phyloP scores from a whole-genome alignment of 2,113 vertebrate species.

The Eira barbara region DNA sequence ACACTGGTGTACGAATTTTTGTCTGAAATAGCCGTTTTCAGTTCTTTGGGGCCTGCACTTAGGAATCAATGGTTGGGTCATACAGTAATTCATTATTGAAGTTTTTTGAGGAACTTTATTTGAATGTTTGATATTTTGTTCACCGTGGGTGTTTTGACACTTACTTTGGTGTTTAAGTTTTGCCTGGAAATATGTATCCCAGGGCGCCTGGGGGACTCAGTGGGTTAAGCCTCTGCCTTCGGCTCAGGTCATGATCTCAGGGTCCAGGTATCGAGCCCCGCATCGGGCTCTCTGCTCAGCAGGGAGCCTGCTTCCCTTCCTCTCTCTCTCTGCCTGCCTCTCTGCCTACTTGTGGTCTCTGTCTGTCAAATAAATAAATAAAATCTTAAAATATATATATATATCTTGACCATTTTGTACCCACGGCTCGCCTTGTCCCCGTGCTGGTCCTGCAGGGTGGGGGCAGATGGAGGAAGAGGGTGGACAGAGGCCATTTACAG shows the following conservation, averaged over 20 bases:
- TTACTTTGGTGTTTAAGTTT: not conserved
- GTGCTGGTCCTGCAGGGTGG: not conserved
- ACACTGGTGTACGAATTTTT: rapidly evolving
- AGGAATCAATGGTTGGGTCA: not conserved
- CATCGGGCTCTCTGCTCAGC: no score
- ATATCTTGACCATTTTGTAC: not conserved
- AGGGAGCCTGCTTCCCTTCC: no score
- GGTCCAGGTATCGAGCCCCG: no score
- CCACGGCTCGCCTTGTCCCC: rapidly evolving
- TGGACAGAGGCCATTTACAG: not conserved
- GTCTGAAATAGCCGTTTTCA: rapidly evolving
- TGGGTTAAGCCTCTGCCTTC: no score
- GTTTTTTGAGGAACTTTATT: not conserved
- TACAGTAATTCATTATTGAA: rapidly evolving
- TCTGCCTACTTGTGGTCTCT: no score
- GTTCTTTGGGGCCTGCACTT: rapidly evolving
- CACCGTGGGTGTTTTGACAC: not conserved
- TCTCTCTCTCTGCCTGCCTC: no score
- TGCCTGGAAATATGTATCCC: not conserved
- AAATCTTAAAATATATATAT: no score
- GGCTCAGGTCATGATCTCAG: no score
- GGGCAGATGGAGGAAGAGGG: not conserved
- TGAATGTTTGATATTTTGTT: not conserved
- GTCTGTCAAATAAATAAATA: no score
- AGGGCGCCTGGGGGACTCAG: no score